Evolutionary conservation across 1,140 invertebrate species (phyloP).

Genomic region (Condylostylus longicornis): DNA sequence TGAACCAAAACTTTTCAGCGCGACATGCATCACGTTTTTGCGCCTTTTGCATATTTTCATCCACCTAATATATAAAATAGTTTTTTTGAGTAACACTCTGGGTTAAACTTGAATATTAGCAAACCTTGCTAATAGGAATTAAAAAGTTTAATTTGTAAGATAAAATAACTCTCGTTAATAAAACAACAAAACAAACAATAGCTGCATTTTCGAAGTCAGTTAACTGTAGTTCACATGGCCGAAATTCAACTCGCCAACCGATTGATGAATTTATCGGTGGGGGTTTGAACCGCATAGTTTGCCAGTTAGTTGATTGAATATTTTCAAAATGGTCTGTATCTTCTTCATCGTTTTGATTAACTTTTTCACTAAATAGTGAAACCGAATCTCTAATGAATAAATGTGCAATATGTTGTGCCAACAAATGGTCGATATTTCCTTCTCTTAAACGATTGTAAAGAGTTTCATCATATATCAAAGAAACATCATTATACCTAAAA

Average conservation of each 20-base stretch:
- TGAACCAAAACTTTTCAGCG: conserved; percentile 81
- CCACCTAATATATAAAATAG: conserved; percentile 46
- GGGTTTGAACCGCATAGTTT: conserved; percentile 99
- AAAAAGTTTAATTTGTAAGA: conserved; percentile 93
- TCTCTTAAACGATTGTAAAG: conserved; percentile 64
- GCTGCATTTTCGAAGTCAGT: conserved; percentile 99
- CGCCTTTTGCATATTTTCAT: conserved; percentile 94
- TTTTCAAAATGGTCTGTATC: conserved; percentile 99
- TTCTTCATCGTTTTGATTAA: conserved; percentile 83
- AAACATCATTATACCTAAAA: conserved; percentile 26
- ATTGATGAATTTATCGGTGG: conserved; percentile 88
- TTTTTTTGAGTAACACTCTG: not conserved
- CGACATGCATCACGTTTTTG: conserved; percentile 78
- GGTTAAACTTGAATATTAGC: not conserved
- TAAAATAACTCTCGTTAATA: conserved; percentile 91
- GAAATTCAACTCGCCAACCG: conserved; percentile 98
- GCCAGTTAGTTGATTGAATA: conserved; percentile 99
- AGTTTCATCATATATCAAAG: conserved; percentile 69
- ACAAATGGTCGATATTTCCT: conserved; percentile 75
- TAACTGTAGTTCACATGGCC: conserved; percentile 95
- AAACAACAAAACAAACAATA: conserved; percentile 94
- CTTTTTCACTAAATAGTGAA: conserved; percentile 88
- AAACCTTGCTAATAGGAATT: conserved; percentile 88
- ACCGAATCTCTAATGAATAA: conserved; percentile 97
- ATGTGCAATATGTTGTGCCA: conserved; percentile 93